Evolutionary conservation across 2,888 invertebrate species (phyloP).

Genomic region (Neuroscelio doddi): DNA sequence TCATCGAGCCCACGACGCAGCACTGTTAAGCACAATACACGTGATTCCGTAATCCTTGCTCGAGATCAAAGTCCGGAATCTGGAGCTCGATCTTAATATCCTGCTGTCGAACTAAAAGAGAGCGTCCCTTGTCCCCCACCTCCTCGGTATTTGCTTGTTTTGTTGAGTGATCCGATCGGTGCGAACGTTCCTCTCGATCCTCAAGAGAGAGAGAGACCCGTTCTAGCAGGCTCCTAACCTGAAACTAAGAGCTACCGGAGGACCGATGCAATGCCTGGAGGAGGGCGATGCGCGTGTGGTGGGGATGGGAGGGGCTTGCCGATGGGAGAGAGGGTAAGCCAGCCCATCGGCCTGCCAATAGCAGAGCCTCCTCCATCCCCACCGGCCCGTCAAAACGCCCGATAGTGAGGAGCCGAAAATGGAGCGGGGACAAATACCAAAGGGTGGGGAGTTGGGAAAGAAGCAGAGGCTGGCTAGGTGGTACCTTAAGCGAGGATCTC

Average conservation of each 20-base stretch:
- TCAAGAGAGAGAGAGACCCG: slow-evolving; percentile 69
- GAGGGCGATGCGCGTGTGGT: slow-evolving; percentile 63
- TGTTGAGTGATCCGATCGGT: slow-evolving; percentile 11
- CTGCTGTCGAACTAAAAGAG: neutral
- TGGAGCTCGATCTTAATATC: slow-evolving; percentile 3
- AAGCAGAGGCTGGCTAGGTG: slow-evolving; percentile 70
- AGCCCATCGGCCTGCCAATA: slow-evolving; percentile 61
- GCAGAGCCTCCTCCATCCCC: slow-evolving; percentile 61
- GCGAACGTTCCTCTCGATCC: slow-evolving; percentile 47
- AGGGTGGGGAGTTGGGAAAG: slow-evolving; percentile 55
- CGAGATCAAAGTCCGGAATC: slow-evolving; percentile 19
- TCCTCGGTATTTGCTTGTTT: slow-evolving; percentile 29
- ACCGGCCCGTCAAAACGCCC: slow-evolving; percentile 63
- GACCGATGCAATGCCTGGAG: slow-evolving; percentile 70
- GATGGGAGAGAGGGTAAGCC: slow-evolving; percentile 53
- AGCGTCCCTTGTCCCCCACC: slow-evolving; percentile 12
- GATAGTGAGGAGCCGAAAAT: slow-evolving; percentile 52
- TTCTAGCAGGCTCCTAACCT: slow-evolving; percentile 72
- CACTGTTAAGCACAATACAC: slow-evolving; percentile 35
- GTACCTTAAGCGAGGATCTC: slow-evolving; percentile 68
- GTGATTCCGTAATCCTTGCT: slow-evolving; percentile 43
- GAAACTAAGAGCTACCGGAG: slow-evolving; percentile 72
- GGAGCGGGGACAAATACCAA: slow-evolving; percentile 48
- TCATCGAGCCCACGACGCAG: neutral
- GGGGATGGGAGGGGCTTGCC: slow-evolving; percentile 60